A percentile compares a stretch with the other conserved stretches of the same genome.
These are phyloP conservation scores for Cyprinodon tularosa DNA, from an alignment of 2,113 vertebrate genomes.

Conservation along the genomic window DNA sequence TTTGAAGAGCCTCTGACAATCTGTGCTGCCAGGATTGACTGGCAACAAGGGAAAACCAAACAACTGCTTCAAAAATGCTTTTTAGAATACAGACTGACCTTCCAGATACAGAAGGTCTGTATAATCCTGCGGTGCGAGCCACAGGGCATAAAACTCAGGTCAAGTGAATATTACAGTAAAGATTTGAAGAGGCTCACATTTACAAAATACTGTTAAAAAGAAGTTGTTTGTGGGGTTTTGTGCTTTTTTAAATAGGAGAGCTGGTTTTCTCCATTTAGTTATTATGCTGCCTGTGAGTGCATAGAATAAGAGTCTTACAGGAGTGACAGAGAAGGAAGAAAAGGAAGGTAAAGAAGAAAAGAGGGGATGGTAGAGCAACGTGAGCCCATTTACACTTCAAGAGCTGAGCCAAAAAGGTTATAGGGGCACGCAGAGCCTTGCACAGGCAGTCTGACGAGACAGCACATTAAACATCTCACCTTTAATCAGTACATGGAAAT, in stretches of 20 bases:
- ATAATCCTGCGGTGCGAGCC: slow-evolving; percentile 4
- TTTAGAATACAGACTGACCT: slow-evolving; percentile 26
- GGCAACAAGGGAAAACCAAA: slow-evolving; percentile 33
- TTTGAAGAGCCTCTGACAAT: slow-evolving; percentile 36
- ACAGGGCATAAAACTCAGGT: background rate
- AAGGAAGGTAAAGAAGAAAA: slow-evolving; percentile 13
- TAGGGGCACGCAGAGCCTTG: slow-evolving; percentile 58
- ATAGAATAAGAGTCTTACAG: slow-evolving; percentile 49
- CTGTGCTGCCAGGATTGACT: slow-evolving; percentile 41
- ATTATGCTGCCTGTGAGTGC: slow-evolving; percentile 22
- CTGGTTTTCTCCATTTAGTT: slow-evolving; percentile 21
- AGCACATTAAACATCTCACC: slow-evolving; percentile 66
- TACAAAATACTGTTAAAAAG: slow-evolving; percentile 11
- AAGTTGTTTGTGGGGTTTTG: background rate
- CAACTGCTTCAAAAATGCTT: slow-evolving; percentile 42
- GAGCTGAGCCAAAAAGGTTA: slow-evolving; percentile 65
- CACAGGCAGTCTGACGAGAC: slow-evolving; percentile 64
- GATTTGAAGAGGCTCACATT: slow-evolving; percentile 21
- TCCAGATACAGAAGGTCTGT: slow-evolving; percentile 12
- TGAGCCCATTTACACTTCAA: slow-evolving; percentile 81
- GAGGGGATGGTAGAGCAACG: slow-evolving; percentile 49
- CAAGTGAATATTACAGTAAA: slow-evolving; percentile 25
- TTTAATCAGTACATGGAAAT: slow-evolving; percentile 72
- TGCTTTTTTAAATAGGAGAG: slow-evolving; percentile 15
- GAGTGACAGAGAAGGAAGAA: slow-evolving; percentile 58